A percentile compares a stretch with the other conserved stretches of the same genome.
These are phyloP conservation scores for Halotydeus destructor DNA, from an alignment of 1,140 invertebrate species.

Conservation along the genomic window DNA sequence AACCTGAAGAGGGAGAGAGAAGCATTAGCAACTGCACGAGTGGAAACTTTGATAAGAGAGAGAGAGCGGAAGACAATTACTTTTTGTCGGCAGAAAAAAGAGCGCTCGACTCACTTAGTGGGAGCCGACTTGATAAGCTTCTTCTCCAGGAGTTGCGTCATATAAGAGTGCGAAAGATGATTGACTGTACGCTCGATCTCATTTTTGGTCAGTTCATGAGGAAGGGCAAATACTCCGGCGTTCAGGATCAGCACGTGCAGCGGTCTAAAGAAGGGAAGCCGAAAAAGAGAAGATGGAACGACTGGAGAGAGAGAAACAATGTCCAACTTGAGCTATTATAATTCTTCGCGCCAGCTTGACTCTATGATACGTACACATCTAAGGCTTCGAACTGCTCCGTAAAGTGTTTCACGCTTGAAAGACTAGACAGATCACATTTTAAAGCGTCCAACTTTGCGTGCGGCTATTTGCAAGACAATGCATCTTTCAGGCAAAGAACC, in stretches of 20 bases:
- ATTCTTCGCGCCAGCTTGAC: too few species aligned
- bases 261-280: constrained; percentile 35
- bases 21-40: constrained; percentile 8
- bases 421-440: constrained; percentile 45
- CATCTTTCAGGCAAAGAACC: not conserved
- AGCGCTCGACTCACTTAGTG: too few species aligned
- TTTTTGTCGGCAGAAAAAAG: not conserved
- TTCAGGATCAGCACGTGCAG: constrained; percentile 73
- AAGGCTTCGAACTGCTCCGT: constrained; percentile 36
- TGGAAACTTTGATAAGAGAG: constrained; percentile 2
- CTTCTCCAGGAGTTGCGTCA: constrained; percentile 47
- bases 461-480: not conserved
- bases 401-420: constrained; percentile 50
- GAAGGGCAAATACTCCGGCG: constrained; percentile 63
- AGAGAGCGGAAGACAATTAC: not conserved
- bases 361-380: constrained; percentile 33
- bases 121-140: constrained; percentile 49
- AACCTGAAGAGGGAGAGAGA: constrained; percentile 8
- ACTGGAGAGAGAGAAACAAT: not conserved
- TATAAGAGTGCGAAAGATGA: constrained; percentile 54
- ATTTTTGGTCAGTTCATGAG: constrained; percentile 55
- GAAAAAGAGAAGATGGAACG: too few species aligned
- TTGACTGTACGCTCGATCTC: constrained; percentile 54
- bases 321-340: too few species aligned
- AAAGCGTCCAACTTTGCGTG: constrained; percentile 37